These are phyloP conservation scores for Gymnocephalus cernua DNA, from an alignment of 2,113 vertebrate species.

Conservation along the genomic window DNA sequence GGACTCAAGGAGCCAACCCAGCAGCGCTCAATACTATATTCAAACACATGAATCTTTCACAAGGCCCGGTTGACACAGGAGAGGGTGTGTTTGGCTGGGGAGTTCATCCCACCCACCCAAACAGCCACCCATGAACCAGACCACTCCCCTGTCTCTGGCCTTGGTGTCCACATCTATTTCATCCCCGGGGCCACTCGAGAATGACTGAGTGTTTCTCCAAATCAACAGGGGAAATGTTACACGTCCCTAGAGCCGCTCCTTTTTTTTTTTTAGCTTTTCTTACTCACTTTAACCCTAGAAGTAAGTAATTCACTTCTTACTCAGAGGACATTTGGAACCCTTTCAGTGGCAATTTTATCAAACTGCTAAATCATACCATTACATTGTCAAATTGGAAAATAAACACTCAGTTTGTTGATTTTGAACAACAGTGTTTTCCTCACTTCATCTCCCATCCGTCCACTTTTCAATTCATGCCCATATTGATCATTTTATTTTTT, in stretches of 20 bases:
- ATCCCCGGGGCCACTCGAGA: conserved; percentile 62
- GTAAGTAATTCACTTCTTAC: not conserved
- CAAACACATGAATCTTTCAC: conserved; percentile 71
- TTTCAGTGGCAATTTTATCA: not conserved
- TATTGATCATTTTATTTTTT: conserved; percentile 36
- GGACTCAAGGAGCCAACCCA: not conserved
- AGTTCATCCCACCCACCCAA: conserved; percentile 46
- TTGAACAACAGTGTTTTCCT: not conserved
- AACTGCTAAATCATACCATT: not conserved
- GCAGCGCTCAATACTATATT: conserved; percentile 37
- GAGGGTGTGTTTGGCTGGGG: conserved; percentile 12
- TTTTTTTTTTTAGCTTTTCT: not conserved
- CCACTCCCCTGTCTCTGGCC: conserved; percentile 13
- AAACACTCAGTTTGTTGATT: not conserved
- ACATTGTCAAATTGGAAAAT: not conserved
- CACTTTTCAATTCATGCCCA: conserved; percentile 19
- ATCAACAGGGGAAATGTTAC: conserved; percentile 36
- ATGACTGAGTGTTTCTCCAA: conserved; percentile 52
- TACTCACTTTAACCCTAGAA: not conserved
- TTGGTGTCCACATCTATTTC: conserved; percentile 52
- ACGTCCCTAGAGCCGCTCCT: not conserved
- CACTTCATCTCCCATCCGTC: conserved; percentile 18
- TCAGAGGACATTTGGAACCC: not conserved
- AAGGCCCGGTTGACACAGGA: conserved; percentile 5
- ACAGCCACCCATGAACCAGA: conserved; percentile 26